These are phyloP conservation scores for Tamias sibiricus DNA, from an alignment of 2,113 vertebrate genomes.

Conservation along the genomic window DNA sequence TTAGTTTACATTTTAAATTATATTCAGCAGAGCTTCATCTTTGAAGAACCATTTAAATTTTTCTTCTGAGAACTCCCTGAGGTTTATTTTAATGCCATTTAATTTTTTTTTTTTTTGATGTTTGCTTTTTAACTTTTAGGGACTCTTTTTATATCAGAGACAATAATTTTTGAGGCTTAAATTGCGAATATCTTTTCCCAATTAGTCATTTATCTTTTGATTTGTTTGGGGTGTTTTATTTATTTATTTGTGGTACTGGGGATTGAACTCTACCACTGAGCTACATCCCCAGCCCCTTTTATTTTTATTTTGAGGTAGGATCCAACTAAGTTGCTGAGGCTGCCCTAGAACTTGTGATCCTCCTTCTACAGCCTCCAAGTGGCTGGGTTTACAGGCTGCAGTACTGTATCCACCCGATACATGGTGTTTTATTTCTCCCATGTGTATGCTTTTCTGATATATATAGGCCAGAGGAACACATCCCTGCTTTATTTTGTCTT, in stretches of 20 bases:
- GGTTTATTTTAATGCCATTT: neutral
- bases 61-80: neutral
- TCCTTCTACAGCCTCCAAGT: neutral
- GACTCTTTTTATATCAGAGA: neutral
- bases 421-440: neutral
- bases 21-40: neutral
- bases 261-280: too few species aligned
- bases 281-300: too few species aligned
- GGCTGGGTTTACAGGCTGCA: neutral
- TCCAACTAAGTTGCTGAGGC: too few species aligned
- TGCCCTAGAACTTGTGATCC: too few species aligned
- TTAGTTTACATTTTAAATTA: slow-evolving; percentile 7
- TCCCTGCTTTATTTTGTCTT: neutral
- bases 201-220: neutral
- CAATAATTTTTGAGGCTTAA: neutral
- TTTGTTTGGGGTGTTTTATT: neutral
- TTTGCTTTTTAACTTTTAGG: neutral
- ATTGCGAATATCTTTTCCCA: neutral
- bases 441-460: neutral
- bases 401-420: too few species aligned
- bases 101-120: neutral
- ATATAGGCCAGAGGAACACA: neutral
- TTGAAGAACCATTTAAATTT: neutral
- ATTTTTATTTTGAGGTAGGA: too few species aligned
- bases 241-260: too few species aligned